These are phyloP conservation scores for Ecdyonurus torrentis DNA, from an alignment of 2,888 invertebrate genomes.

Conservation along the genomic window DNA sequence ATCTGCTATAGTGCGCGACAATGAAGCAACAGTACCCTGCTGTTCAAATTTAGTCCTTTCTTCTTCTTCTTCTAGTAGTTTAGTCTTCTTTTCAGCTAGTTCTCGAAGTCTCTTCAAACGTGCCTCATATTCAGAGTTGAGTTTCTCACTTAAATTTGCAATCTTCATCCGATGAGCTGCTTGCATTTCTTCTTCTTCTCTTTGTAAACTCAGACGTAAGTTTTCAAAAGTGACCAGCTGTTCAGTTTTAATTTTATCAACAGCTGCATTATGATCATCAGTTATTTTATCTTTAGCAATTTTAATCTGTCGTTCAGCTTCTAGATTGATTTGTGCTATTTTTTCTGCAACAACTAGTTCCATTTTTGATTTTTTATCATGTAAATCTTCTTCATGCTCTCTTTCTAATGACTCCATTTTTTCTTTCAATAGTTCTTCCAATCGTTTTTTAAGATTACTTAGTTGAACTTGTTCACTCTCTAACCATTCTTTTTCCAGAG, in stretches of 20 bases:
- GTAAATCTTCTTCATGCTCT: background rate
- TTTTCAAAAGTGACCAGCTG: background rate
- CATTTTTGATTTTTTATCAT: background rate
- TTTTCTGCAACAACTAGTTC: background rate
- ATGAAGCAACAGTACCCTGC: conserved; percentile 12
- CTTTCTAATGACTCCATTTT: conserved; percentile 4
- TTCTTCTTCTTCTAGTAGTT: conserved; percentile 32
- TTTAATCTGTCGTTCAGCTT: background rate
- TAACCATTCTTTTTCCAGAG: conserved; percentile 1
- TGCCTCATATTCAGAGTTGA: conserved; percentile 23
- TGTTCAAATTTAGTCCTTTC: conserved; percentile 29
- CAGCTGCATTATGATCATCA: conserved; percentile 5
- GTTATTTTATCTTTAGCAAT: background rate
- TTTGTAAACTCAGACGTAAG: conserved; percentile 1
- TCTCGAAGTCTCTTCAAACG: conserved; percentile 8
- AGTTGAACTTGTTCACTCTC: background rate
- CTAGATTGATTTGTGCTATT: background rate
- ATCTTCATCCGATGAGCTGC: conserved; percentile 27
- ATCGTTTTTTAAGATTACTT: background rate
- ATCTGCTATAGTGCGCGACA: background rate
- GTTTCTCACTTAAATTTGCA: conserved; percentile 41
- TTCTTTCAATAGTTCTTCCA: conserved; percentile 3
- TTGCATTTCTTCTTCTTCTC: conserved; percentile 5
- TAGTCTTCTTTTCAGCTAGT: conserved; percentile 9
- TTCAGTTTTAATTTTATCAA: conserved; percentile 8